phyloP scores from a whole-genome alignment of 2,113 vertebrate species.

The Numenius arquata region DNA sequence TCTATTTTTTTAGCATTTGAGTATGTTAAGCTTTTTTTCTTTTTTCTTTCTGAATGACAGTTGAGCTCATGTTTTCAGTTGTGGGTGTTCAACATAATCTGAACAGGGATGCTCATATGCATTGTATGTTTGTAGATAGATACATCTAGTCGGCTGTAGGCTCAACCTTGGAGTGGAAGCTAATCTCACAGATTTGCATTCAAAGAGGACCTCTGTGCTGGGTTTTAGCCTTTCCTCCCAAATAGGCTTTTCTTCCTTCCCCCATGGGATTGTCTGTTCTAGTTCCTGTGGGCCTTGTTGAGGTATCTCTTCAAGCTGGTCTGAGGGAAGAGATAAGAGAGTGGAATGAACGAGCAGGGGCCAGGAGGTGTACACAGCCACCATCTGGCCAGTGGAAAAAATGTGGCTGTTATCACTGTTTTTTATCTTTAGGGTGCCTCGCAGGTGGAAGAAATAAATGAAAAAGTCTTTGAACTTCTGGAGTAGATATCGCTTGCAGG shows the following conservation, averaged over 20 bases:
- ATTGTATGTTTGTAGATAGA: background rate
- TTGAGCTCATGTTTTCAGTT: background rate
- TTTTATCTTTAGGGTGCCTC: background rate
- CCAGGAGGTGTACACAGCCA: background rate
- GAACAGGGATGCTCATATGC: background rate
- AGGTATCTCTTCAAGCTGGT: background rate
- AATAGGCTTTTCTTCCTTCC: background rate
- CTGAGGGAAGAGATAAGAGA: background rate
- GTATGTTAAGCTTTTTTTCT: background rate
- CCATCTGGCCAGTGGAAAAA: background rate
- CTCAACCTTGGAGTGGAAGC: background rate
- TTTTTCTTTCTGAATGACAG: background rate
- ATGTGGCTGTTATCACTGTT: background rate
- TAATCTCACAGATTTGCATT: background rate
- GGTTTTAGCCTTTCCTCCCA: background rate
- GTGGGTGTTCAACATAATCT: background rate
- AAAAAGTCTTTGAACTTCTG: background rate
- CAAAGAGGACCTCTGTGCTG: background rate
- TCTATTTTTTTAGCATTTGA: background rate
- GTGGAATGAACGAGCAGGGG: background rate
- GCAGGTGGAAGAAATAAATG: background rate
- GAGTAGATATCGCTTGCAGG: background rate
- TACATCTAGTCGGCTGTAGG: background rate
- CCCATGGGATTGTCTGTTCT: background rate
- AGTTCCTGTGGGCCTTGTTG: background rate